These are phyloP conservation scores for Gambelia wislizenii DNA, from an alignment of 2,797 vertebrate species.

Conservation along the genomic window DNA sequence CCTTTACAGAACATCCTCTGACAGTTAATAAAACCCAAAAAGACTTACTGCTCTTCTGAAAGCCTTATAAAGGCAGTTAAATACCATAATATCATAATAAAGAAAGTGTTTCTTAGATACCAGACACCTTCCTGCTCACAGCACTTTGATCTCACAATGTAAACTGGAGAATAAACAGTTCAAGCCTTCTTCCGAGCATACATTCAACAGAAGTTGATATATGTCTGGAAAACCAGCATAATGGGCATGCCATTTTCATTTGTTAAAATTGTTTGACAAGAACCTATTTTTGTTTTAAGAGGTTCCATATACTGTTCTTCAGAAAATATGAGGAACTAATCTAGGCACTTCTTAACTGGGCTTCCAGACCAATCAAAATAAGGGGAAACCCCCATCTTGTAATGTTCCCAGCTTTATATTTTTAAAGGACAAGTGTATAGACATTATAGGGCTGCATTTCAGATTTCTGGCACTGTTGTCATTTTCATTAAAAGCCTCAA, in stretches of 20 bases:
- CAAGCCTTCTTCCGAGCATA: slow-evolving; percentile 67
- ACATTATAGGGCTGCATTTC: slow-evolving; percentile 60
- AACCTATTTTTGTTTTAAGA: slow-evolving; percentile 71
- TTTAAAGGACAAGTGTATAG: background rate
- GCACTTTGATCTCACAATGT: slow-evolving; percentile 70
- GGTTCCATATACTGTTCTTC: slow-evolving; percentile 61
- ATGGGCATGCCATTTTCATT: slow-evolving; percentile 67
- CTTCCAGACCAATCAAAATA: slow-evolving; percentile 49
- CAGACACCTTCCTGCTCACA: slow-evolving; percentile 53
- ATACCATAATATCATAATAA: slow-evolving; percentile 61
- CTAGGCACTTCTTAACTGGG: slow-evolving; percentile 60
- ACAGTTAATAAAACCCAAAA: slow-evolving; percentile 48
- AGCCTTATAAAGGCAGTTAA: slow-evolving; percentile 74
- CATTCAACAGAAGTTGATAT: slow-evolving; percentile 69
- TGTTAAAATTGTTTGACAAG: slow-evolving; percentile 74
- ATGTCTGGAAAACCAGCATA: slow-evolving; percentile 74
- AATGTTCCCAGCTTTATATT: slow-evolving; percentile 31
- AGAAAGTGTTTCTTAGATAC: slow-evolving; percentile 62
- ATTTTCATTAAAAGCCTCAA: slow-evolving; percentile 67
- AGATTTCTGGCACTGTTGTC: slow-evolving; percentile 66
- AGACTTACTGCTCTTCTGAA: slow-evolving; percentile 67
- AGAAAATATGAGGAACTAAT: slow-evolving; percentile 58
- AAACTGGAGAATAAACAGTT: slow-evolving; percentile 70
- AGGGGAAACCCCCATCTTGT: slow-evolving; percentile 26
- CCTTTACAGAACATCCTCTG: slow-evolving; percentile 20